phyloP scores from a whole-genome alignment of 2,113 vertebrate genomes.

The Aldabrachelys gigantea region DNA sequence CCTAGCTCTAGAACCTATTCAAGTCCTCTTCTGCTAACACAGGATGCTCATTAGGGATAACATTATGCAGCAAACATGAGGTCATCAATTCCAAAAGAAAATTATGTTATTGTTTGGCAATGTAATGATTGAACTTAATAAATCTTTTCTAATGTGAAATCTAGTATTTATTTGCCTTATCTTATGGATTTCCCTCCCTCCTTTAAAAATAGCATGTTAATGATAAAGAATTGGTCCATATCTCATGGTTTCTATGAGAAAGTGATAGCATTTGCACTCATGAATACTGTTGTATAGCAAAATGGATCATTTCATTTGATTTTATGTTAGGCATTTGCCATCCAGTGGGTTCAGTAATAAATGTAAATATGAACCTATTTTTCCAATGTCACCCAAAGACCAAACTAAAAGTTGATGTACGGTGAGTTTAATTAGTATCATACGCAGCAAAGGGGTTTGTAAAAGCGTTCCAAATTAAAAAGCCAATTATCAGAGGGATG shows the following conservation, averaged over 20 bases:
- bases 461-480: neutral
- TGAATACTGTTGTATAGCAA: neutral
- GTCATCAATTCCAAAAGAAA: constrained; percentile 38
- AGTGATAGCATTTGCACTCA: neutral
- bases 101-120: constrained; percentile 15
- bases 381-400: neutral
- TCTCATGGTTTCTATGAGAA: neutral
- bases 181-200: neutral
- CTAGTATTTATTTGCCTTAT: constrained; percentile 2
- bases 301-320: neutral
- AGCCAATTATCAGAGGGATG: neutral
- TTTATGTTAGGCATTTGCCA: neutral
- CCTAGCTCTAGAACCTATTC: neutral
- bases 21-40: neutral
- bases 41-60: constrained; percentile 39
- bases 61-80: neutral
- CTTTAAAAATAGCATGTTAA: neutral
- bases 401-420: neutral
- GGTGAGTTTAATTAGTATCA: neutral
- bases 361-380: constrained; percentile 17
- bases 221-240: neutral
- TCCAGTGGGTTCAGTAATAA: neutral
- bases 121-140: constrained; percentile 26
- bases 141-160: constrained; percentile 37
- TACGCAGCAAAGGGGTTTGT: neutral